phyloP scores from a whole-genome alignment of 1,140 invertebrate genomes.

The Akabosia matsudoensis region DNA sequence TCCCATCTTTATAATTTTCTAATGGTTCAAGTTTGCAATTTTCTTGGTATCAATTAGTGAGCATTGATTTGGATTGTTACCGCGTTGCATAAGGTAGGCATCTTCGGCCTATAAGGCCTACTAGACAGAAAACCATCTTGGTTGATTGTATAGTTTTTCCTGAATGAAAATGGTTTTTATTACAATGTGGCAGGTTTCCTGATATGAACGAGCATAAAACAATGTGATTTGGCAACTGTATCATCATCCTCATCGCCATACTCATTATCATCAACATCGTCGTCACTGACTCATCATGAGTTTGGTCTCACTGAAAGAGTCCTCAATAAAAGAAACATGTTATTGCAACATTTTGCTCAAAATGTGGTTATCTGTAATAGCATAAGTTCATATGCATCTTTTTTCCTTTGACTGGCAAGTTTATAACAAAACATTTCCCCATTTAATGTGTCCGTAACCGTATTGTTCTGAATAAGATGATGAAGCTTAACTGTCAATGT shows the following conservation, averaged over 20 bases:
- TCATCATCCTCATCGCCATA: background rate
- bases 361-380: no score
- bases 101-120: background rate
- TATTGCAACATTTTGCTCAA: background rate
- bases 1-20: background rate
- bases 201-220: conserved; percentile 7
- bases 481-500: background rate
- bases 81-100: background rate
- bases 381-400: no score
- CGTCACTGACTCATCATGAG: background rate
- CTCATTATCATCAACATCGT: conserved; percentile 4
- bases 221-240: conserved; percentile 20
- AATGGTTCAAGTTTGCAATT: conserved; percentile 19
- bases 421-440: no score
- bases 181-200: background rate
- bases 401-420: no score
- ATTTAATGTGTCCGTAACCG: background rate
- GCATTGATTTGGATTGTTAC: conserved; percentile 7
- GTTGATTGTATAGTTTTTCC: background rate
- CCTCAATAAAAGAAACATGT: background rate
- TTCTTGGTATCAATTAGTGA: conserved; percentile 13
- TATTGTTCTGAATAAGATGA: conserved; percentile 9
- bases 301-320: background rate
- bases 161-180: background rate
- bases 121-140: background rate